A percentile compares a stretch with the other conserved stretches of the same genome.
Conservation (phyloP, 2,113 vertebrate genomes). For the Chaetura pelagica region DNA sequence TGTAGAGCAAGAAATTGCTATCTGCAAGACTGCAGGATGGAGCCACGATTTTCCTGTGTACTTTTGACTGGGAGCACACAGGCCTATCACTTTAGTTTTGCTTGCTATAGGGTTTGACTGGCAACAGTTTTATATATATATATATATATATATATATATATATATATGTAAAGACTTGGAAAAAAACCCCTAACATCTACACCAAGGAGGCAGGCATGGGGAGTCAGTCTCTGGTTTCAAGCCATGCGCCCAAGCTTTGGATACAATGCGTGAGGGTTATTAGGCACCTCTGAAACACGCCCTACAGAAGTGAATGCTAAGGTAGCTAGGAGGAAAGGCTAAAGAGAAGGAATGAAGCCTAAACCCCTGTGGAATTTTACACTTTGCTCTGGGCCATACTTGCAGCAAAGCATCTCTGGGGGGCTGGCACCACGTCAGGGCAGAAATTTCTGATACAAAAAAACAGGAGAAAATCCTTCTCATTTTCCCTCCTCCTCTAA, state of each 20-base stretch:
- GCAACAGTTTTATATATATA: background rate
- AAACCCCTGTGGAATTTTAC: constrained; percentile 11
- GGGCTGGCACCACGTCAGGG: rapidly evolving
- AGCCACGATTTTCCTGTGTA: background rate
- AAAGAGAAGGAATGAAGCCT: constrained; percentile 28
- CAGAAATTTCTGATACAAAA: background rate
- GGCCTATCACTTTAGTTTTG: background rate
- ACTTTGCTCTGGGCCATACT: background rate
- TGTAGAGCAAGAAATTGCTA: background rate
- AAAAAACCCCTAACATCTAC: background rate
- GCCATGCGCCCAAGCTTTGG: background rate
- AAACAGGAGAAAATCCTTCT: background rate
- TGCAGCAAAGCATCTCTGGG: background rate
- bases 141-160: too few species aligned
- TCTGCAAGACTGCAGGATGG: background rate
- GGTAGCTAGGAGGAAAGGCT: background rate
- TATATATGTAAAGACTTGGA: background rate
- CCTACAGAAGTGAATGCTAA: background rate
- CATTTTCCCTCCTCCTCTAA: background rate
- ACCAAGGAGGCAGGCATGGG: background rate
- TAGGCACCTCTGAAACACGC: background rate
- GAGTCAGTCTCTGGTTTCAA: background rate
- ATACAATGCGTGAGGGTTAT: rapidly evolving
- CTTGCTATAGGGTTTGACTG: background rate
- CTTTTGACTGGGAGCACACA: background rate